Conservation (phyloP, 2,797 vertebrate species). For the Emys orbicularis region DNA sequence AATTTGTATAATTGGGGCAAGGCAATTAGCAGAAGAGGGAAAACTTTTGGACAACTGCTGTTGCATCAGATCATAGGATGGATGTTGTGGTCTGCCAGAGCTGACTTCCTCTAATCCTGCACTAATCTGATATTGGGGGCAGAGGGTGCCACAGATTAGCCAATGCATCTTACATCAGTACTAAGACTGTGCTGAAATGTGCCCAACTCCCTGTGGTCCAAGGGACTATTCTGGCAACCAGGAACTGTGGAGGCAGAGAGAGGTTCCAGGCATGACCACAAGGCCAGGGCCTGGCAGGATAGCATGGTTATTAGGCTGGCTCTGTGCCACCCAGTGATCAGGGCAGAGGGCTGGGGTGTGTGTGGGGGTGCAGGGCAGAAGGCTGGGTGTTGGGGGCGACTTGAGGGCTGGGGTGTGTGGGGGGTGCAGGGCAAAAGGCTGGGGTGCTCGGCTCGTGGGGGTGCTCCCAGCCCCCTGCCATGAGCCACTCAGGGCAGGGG, state of each 20-base stretch:
- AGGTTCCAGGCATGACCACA: not conserved
- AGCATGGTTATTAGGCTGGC: accelerated
- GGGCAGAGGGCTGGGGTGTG: too few relatives aligned
- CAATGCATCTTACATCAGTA: not conserved
- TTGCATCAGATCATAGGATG: not conserved
- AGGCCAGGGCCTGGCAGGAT: not conserved
- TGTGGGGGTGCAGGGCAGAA: too few relatives aligned
- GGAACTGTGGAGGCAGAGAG: not conserved
- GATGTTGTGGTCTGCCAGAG: not conserved
- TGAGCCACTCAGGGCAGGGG: too few relatives aligned
- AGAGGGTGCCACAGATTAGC: not conserved
- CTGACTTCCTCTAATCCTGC: not conserved
- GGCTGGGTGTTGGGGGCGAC: too few relatives aligned
- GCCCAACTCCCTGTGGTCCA: not conserved
- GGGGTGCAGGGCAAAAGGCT: too few relatives aligned
- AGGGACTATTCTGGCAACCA: not conserved
- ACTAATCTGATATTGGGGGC: not conserved
- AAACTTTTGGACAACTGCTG: not conserved
- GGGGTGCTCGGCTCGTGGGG: too few relatives aligned
- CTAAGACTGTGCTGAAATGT: not conserved
- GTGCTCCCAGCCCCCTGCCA: too few relatives aligned
- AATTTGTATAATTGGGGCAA: not conserved
- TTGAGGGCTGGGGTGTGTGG: too few relatives aligned
- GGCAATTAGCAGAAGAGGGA: too few relatives aligned
- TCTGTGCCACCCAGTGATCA: not conserved